Percentiles rank a stretch among this genome's conserved stretches.
Evolutionary conservation across 2,113 vertebrate species (phyloP).

Genomic region (Fregata magnificens): DNA sequence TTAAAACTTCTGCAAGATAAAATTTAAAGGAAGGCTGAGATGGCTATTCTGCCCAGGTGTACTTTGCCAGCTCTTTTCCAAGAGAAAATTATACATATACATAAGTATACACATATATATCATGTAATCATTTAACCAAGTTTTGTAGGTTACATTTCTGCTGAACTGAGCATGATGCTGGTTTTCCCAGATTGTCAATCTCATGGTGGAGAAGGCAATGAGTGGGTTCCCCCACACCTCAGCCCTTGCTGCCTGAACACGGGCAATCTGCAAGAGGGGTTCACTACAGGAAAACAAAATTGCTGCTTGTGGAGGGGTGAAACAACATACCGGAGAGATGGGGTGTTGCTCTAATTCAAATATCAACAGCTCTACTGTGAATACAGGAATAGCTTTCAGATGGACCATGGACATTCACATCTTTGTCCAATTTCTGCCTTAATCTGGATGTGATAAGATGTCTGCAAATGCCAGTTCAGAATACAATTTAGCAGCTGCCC

Average conservation of each 20-base stretch:
- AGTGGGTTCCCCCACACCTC: not conserved
- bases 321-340: not conserved
- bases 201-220: not conserved
- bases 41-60: not conserved
- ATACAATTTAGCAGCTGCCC: conserved; percentile 1
- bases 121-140: not conserved
- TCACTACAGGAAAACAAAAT: not conserved
- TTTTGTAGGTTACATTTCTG: not conserved
- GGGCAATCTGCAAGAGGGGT: not conserved
- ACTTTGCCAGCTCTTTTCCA: not conserved
- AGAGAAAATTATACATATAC: not conserved
- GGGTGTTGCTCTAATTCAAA: not conserved
- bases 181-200: not conserved
- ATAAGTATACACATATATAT: not conserved
- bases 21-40: not conserved
- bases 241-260: not conserved
- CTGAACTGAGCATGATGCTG: not conserved
- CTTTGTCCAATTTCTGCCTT: conserved; percentile 26
- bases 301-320: not conserved
- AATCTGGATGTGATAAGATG: conserved; percentile 38
- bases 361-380: not conserved
- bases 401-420: not conserved
- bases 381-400: conserved; percentile 17
- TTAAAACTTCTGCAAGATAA: not conserved
- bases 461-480: not conserved